These are phyloP conservation scores for Acanthosoma haemorrhoidale DNA, from an alignment of 2,888 invertebrate species.

Conservation along the genomic window DNA sequence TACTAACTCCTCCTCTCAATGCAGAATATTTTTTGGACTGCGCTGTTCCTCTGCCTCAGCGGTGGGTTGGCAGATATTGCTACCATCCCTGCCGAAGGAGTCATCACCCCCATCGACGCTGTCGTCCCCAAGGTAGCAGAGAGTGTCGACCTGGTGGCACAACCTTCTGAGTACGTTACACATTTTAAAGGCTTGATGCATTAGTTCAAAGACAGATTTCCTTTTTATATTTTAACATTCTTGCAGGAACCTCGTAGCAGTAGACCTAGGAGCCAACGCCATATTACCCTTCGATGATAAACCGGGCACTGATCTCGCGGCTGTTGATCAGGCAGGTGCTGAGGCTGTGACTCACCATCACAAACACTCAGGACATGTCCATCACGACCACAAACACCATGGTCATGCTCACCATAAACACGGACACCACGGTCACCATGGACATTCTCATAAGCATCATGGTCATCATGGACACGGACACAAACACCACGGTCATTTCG, in stretches of 20 bases:
- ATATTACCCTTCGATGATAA: background rate
- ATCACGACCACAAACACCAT: slow-evolving; percentile 19
- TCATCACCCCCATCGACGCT: background rate
- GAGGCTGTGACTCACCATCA: slow-evolving; percentile 25
- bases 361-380: slow-evolving; percentile 15
- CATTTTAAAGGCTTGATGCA: no score
- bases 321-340: slow-evolving; percentile 7
- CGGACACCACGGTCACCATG: background rate
- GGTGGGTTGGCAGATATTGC: background rate
- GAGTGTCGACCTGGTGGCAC: slow-evolving; percentile 8
- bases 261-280: background rate
- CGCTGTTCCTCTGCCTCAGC: slow-evolving; percentile 15
- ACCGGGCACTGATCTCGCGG: background rate
- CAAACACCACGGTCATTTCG: slow-evolving; percentile 12
- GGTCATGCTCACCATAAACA: slow-evolving; percentile 13
- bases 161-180: slow-evolving; percentile 20
- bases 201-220: background rate
- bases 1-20: background rate
- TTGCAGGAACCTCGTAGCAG: background rate
- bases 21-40: slow-evolving; percentile 9
- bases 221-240: background rate
- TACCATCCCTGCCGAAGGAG: background rate
- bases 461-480: slow-evolving; percentile 14
- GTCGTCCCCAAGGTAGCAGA: background rate
- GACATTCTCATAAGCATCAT: background rate